phyloP scores from a whole-genome alignment of 2,888 invertebrate species.

The Cheilosia urbana region DNA sequence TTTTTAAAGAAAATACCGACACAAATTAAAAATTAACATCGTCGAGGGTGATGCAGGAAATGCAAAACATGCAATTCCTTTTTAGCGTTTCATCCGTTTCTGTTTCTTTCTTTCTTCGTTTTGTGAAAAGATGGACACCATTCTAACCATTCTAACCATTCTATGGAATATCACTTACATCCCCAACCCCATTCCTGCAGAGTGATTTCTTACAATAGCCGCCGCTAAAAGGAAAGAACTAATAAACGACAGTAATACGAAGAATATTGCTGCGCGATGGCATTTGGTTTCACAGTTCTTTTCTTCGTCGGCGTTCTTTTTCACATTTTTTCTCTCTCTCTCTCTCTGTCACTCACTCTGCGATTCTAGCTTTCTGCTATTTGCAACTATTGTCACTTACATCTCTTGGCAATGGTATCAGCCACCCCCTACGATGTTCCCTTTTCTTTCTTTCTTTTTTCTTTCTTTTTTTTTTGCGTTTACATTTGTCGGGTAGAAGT shows the following conservation, averaged over 20 bases:
- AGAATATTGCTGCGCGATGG: conserved; percentile 69
- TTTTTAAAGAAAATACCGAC: conserved; percentile 52
- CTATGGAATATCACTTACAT: conserved; percentile 60
- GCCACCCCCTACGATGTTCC: background rate
- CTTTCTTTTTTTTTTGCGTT: conserved; percentile 8
- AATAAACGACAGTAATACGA: conserved; percentile 74
- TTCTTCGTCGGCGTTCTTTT: conserved; percentile 22
- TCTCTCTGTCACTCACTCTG: background rate
- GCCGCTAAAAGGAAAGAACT: conserved; percentile 69
- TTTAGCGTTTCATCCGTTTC: conserved; percentile 46
- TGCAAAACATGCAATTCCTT: conserved; percentile 75
- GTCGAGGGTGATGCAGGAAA: conserved; percentile 40
- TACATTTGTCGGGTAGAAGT: conserved; percentile 17
- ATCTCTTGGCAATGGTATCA: conserved; percentile 45
- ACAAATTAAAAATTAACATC: conserved; percentile 71
- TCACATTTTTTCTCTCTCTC: background rate
- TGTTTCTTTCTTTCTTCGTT: background rate
- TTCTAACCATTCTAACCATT: conserved; percentile 54
- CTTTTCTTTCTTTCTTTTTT: conserved; percentile 2
- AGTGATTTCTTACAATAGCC: conserved; percentile 59
- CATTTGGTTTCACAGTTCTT: conserved; percentile 63
- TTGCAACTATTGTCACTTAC: conserved; percentile 72
- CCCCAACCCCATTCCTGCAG: conserved; percentile 14
- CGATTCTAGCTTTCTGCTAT: conserved; percentile 59
- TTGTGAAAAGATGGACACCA: conserved; percentile 52